These are phyloP conservation scores for Hydrophis major DNA, from an alignment of 2,797 vertebrate genomes.

Conservation along the genomic window DNA sequence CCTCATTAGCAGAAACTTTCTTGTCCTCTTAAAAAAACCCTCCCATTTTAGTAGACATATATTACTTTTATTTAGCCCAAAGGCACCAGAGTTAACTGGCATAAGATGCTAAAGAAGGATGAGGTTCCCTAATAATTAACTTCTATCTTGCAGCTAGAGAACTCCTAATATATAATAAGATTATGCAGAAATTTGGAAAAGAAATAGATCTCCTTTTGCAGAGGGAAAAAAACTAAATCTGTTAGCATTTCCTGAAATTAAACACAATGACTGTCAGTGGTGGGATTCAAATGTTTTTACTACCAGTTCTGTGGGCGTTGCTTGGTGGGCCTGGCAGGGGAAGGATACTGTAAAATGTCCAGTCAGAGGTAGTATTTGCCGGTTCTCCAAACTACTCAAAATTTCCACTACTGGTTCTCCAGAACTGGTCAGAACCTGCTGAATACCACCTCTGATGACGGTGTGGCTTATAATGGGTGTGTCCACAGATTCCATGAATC, in stretches of 20 bases:
- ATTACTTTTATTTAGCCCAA: background rate
- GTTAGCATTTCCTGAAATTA: background rate
- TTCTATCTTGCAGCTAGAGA: background rate
- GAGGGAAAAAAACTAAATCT: background rate
- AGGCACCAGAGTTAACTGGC: background rate
- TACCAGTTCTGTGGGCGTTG: too few species aligned
- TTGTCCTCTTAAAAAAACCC: background rate
- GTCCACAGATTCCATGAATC: background rate
- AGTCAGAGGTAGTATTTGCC: too few species aligned
- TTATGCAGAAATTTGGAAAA: background rate
- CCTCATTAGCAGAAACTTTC: background rate
- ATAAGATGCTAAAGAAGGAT: background rate
- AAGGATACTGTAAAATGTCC: too few species aligned
- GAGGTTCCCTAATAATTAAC: conserved; percentile 11
- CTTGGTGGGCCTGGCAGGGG: too few species aligned
- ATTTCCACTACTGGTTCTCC: too few species aligned
- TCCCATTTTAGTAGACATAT: background rate
- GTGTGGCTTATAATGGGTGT: background rate
- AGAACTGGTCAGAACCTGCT: too few species aligned
- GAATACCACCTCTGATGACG: background rate
- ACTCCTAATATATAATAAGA: background rate
- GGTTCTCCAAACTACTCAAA: too few species aligned
- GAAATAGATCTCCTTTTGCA: background rate
- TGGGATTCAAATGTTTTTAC: too few species aligned
- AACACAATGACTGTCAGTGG: background rate